A percentile compares a stretch with the other conserved stretches of the same genome.
These are phyloP conservation scores for Lycaon pictus DNA, from an alignment of 2,113 vertebrate species.

Conservation along the genomic window DNA sequence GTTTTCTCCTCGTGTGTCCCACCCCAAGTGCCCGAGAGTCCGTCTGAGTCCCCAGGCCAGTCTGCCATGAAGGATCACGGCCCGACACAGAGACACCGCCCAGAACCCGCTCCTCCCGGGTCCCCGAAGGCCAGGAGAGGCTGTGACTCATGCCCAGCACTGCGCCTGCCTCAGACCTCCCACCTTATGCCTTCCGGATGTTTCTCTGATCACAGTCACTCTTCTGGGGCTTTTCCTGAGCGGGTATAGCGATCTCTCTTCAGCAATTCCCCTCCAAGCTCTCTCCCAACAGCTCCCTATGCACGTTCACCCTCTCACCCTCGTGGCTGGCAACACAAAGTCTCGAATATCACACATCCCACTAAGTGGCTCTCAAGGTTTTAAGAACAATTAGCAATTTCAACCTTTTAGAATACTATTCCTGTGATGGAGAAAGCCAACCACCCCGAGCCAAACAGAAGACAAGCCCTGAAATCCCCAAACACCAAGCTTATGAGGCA, in stretches of 20 bases:
- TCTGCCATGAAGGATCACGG: background rate
- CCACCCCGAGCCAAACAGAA: constrained; percentile 35
- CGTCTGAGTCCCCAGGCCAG: no score
- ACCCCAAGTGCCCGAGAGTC: background rate
- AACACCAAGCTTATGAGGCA: background rate
- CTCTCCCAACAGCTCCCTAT: rapidly evolving
- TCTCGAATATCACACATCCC: background rate
- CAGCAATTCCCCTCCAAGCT: background rate
- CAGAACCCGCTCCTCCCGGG: background rate
- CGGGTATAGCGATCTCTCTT: rapidly evolving
- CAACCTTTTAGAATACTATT: constrained; percentile 1
- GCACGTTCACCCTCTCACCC: rapidly evolving
- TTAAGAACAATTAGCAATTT: background rate
- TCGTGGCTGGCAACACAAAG: rapidly evolving
- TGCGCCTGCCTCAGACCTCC: background rate
- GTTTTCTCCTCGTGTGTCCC: background rate
- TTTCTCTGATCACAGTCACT: background rate
- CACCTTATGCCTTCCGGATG: no score
- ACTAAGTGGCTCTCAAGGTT: background rate
- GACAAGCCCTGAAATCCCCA: background rate
- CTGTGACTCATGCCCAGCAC: background rate
- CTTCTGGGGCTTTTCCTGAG: background rate
- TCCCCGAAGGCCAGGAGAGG: background rate
- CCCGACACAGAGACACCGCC: rapidly evolving
- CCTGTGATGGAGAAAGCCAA: background rate